Base-by-base conservation (phyloP, 2,888 invertebrate species). In the Trileptium ribeirensis region DNA sequence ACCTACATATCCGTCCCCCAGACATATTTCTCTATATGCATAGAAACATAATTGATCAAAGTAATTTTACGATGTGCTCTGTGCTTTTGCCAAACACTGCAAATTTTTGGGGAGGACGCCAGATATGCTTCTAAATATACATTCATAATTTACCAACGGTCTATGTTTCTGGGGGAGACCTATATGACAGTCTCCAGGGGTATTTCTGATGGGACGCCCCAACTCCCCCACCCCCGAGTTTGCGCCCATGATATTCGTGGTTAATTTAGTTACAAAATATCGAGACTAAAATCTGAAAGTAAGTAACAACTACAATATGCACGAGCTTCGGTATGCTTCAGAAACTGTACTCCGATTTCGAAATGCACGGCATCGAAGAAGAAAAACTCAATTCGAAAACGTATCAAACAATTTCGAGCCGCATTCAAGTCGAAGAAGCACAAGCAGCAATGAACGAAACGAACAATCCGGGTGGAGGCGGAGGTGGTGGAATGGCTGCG, bases 271-370 rank as follows among this genome's bases (percentile, higher is more conserved):
- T n/a, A n/a, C n/a, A n/a, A n/a, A n/a, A n/a, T n/a, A n/a, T n/a
- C n/a, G n/a, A n/a, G n/a, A n/a, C n/a, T n/a, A n/a, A n/a, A n/a
- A n/a, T n/a, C n/a, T n/a, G n/a, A n/a, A n/a, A n/a, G n/a, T n/a
- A n/a, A n/a, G 51, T 51, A 51, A 51, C 51, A 51, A 51, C 51
- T n/a, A n/a, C n/a, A n/a, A 24, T 51, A 15, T 51, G 51, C 24
- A 51, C 8, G 51, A 15, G 8, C 24, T 51, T 51, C 24, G 8
- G 24, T 51, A 15, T 51, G 8, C 24, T 51, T 34, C 90, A 97
- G 95, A 97, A 97, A 94, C 93, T 96, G 90, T 97, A 96, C 91
- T 95, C 96, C 77, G 97, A 97, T 90, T 97, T 97, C 90, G 97
- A 97, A 91, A 92, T 97, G 81, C 97, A 97, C 91, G 97, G 97